These are phyloP conservation scores for Dicerorhinus sumatrensis DNA, from an alignment of 2,113 vertebrate species.

Conservation along the genomic window DNA sequence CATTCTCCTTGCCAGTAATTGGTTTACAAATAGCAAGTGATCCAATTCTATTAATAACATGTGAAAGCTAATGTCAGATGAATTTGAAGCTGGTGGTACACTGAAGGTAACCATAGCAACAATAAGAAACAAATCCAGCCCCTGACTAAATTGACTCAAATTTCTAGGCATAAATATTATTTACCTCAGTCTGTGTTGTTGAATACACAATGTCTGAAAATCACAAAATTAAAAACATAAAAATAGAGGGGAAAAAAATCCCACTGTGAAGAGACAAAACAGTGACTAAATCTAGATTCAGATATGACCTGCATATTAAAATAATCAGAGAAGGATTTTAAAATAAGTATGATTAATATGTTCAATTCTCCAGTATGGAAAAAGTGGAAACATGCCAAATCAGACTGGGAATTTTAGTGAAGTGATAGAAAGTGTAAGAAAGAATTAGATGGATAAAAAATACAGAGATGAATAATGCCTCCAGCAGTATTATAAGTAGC, in stretches of 20 bases:
- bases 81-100: not conserved
- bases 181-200: not conserved
- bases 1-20: not conserved
- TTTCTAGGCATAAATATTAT: constrained; percentile 18
- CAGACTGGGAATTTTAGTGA: not conserved
- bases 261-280: not conserved
- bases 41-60: not conserved
- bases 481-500: not conserved
- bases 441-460: not conserved
- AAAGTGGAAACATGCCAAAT: not conserved
- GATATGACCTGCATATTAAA: not conserved
- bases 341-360: not conserved
- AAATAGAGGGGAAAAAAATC: not conserved
- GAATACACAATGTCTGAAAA: not conserved
- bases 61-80: not conserved
- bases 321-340: not conserved
- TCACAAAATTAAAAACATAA: not conserved
- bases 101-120: constrained; percentile 9
- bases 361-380: not conserved
- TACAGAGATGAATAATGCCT: not conserved
- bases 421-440: not conserved
- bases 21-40: constrained; percentile 6
- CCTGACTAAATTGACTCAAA: not conserved
- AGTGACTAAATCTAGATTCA: not conserved
- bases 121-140: not conserved